A percentile compares a stretch with the other conserved stretches of the same genome.
These are phyloP conservation scores for Troilus luridus DNA, from an alignment of 2,888 invertebrate genomes.

Conservation along the genomic window DNA sequence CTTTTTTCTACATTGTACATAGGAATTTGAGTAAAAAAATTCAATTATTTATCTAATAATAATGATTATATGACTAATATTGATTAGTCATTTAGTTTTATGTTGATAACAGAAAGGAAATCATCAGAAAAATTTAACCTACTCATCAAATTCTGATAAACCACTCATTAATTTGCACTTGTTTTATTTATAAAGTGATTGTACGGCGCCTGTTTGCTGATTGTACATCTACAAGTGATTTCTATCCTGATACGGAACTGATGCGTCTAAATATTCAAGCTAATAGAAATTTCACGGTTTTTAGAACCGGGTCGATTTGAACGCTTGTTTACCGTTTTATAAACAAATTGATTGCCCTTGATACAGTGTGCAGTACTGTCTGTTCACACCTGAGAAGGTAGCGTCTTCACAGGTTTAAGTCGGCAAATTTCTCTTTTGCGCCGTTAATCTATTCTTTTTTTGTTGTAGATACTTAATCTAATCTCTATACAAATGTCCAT, in stretches of 20 bases:
- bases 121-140: neutral
- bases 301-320: neutral
- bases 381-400: neutral
- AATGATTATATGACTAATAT: neutral
- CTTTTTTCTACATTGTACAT: too few relatives aligned
- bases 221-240: neutral
- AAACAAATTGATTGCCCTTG: conserved; percentile 38
- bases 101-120: neutral
- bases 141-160: neutral
- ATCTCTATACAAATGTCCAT: neutral
- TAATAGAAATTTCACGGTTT: neutral
- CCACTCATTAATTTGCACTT: neutral
- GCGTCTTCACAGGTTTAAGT: neutral
- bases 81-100: neutral
- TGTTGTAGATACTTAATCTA: neutral
- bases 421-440: neutral
- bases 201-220: neutral
- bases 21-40: too few relatives aligned
- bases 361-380: neutral
- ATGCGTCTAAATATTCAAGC: neutral
- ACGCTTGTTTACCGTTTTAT: conserved; percentile 17
- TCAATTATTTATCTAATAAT: too few relatives aligned
- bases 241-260: neutral
- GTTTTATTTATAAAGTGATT: neutral
- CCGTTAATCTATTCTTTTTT: neutral